Evolutionary conservation across 2,797 vertebrate species (phyloP).

Genomic region (Microtus obscurus): DNA sequence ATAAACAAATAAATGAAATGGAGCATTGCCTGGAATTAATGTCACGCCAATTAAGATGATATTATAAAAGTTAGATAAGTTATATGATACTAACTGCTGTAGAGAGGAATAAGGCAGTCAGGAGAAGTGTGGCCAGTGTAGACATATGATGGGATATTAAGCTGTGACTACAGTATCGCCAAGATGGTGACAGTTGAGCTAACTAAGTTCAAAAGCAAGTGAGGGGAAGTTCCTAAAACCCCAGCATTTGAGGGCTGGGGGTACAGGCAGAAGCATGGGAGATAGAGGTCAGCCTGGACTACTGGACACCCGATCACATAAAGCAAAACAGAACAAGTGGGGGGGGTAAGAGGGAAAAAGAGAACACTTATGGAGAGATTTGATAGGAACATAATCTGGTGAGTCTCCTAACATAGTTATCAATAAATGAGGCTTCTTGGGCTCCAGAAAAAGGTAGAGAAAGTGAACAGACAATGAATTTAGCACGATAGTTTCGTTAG

Average conservation of each 20-base stretch:
- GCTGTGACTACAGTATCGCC: not conserved
- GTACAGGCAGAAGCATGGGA: not conserved
- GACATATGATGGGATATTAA: not conserved
- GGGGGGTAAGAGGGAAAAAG: not conserved
- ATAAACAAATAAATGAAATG: not conserved
- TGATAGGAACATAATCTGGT: not conserved
- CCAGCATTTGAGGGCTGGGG: no score
- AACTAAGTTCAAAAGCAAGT: not conserved
- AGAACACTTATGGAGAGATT: not conserved
- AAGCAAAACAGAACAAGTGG: not conserved
- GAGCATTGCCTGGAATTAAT: not conserved
- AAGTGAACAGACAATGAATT: not conserved
- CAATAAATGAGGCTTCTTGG: no score
- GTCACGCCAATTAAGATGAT: not conserved
- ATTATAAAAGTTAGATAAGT: not conserved
- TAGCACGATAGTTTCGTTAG: not conserved
- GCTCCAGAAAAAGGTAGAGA: not conserved
- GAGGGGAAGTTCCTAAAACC: not conserved
- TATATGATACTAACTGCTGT: fast-evolving
- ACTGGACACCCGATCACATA: not conserved
- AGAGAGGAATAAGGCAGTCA: not conserved
- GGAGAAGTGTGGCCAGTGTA: not conserved
- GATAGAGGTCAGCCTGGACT: not conserved
- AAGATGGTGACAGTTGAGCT: not conserved
- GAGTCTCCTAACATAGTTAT: not conserved